Evolutionary conservation across 2,888 invertebrate genomes (phyloP).

Genomic region (Agonum fuliginosum): DNA sequence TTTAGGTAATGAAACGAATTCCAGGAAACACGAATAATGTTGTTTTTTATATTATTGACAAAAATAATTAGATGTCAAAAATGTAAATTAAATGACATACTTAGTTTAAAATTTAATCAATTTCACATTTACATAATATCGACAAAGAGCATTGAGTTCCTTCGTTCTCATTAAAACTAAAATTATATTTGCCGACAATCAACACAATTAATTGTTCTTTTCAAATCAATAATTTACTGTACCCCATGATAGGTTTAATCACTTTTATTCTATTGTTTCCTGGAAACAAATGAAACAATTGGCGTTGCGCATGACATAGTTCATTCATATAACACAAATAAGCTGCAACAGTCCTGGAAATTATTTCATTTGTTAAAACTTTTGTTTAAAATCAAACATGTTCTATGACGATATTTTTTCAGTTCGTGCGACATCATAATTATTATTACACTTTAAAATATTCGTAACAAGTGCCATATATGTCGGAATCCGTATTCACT

Average conservation of each 20-base stretch:
- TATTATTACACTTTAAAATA: no score
- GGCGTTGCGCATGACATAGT: no score
- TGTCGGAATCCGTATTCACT: no score
- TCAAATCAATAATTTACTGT: conserved; percentile 20
- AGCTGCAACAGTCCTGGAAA: not conserved
- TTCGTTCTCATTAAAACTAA: conserved; percentile 4
- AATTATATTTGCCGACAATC: conserved; percentile 1
- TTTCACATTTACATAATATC: not conserved
- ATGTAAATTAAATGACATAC: no score
- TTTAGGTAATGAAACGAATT: no score
- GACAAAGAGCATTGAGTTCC: not conserved
- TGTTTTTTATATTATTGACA: no score
- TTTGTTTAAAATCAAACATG: no score
- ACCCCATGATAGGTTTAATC: conserved; percentile 14
- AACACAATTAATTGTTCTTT: not conserved
- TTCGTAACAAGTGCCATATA: no score
- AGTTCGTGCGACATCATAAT: no score
- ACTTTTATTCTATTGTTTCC: conserved; percentile 11
- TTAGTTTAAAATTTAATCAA: not conserved
- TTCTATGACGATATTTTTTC: no score
- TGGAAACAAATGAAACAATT: conserved; percentile 5
- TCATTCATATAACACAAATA: not conserved
- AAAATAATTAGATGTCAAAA: no score
- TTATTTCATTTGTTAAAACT: conserved; percentile 6
- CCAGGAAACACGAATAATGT: no score